Evolutionary conservation across 2,113 vertebrate species (phyloP).

Genomic region (Lycocorax pyrrhopterus): DNA sequence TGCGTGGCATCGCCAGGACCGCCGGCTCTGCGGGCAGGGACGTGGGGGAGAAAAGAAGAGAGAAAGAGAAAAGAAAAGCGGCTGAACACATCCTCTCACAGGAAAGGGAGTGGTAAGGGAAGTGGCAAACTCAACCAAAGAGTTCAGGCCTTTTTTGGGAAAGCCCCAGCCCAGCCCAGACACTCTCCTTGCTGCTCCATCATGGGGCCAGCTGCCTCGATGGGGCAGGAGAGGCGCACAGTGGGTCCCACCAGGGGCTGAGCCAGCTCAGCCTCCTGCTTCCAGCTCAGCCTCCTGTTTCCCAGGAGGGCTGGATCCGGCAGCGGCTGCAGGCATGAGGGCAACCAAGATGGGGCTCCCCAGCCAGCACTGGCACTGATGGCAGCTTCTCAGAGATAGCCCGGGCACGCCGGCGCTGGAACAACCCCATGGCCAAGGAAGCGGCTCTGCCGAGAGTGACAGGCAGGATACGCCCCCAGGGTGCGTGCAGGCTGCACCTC

Average conservation of each 20-base stretch:
- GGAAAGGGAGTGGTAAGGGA: slow-evolving; percentile 71
- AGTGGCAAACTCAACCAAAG: slow-evolving; percentile 60
- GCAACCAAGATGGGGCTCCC: neutral
- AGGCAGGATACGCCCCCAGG: neutral
- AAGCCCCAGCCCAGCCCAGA: slow-evolving; percentile 20
- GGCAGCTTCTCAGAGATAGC: fast-evolving
- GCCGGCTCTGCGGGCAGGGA: neutral
- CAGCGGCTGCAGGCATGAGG: fast-evolving
- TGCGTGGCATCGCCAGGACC: neutral
- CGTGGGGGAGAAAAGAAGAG: neutral
- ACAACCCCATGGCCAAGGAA: neutral
- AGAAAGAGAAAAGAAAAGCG: slow-evolving; percentile 37
- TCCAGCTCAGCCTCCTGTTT: neutral
- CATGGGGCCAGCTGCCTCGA: neutral
- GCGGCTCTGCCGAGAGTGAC: fast-evolving
- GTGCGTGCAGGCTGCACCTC: neutral
- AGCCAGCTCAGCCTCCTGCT: neutral
- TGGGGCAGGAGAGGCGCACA: neutral
- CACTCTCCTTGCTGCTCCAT: neutral
- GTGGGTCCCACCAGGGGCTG: fast-evolving
- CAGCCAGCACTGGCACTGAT: neutral
- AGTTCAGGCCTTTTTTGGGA: slow-evolving; percentile 69
- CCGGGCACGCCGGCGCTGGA: neutral
- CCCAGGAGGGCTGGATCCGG: neutral
- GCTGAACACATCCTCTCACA: slow-evolving; percentile 51